A percentile compares a stretch with the other conserved stretches of the same genome.
These are phyloP conservation scores for Brachionus rubens DNA, from an alignment of 1,140 invertebrate genomes.

Conservation along the genomic window DNA sequence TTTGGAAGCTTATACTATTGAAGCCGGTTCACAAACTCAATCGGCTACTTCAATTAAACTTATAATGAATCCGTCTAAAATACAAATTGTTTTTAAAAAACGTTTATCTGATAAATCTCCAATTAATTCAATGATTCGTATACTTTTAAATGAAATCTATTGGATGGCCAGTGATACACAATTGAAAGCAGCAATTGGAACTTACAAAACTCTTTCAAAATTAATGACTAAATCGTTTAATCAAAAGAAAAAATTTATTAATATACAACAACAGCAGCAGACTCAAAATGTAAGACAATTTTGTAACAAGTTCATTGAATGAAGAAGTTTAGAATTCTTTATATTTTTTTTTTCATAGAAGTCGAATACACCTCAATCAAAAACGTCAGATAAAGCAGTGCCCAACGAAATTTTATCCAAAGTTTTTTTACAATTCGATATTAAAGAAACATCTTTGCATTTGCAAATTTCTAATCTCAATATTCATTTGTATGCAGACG, in stretches of 20 bases:
- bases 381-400: conserved; percentile 51
- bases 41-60: conserved; percentile 76
- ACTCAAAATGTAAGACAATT: too few species aligned
- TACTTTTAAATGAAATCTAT: conserved; percentile 90
- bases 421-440: conserved; percentile 83
- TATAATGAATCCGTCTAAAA: conserved; percentile 88
- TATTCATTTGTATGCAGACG: conserved; percentile 92
- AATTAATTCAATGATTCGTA: conserved; percentile 80
- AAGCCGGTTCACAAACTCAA: conserved; percentile 36
- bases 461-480: conserved; percentile 88
- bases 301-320: too few species aligned
- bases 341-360: conserved; percentile 2
- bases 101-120: conserved; percentile 84
- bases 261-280: conserved; percentile 71
- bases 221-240: conserved; percentile 80
- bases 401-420: conserved; percentile 62
- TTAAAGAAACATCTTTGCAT: conserved; percentile 95
- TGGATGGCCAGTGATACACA: conserved; percentile 97
- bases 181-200: conserved; percentile 81
- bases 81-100: conserved; percentile 94
- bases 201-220: conserved; percentile 28
- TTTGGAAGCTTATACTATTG: conserved; percentile 71
- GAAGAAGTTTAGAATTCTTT: background rate
- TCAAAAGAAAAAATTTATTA: conserved; percentile 77
- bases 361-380: conserved; percentile 26